These are phyloP conservation scores for Drosophila stalkeri DNA, from an alignment of 2,888 invertebrate species.

Conservation along the genomic window DNA sequence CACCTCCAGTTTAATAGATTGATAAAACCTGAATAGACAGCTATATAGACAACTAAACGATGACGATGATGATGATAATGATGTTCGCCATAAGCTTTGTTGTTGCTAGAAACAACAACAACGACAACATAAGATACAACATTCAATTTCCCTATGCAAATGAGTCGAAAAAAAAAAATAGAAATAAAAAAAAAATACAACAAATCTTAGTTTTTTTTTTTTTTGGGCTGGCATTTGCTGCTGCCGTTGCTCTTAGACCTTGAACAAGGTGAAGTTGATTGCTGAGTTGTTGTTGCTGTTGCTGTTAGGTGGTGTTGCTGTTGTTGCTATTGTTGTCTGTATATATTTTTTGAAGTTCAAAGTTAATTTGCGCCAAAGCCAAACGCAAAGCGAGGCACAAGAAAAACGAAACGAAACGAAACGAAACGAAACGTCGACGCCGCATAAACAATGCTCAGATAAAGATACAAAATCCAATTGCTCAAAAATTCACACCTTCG, in stretches of 20 bases:
- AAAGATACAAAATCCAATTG: conserved; percentile 70
- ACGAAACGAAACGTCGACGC: conserved; percentile 30
- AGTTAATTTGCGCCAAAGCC: conserved; percentile 68
- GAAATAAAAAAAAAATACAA: conserved; percentile 17
- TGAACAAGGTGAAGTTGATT: conserved; percentile 80
- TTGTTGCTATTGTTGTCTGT: conserved; percentile 23
- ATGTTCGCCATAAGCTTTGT: not conserved
- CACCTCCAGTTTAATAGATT: conserved; percentile 12
- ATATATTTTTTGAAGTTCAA: conserved; percentile 70
- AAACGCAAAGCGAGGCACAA: conserved; percentile 29
- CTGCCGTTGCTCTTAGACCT: conserved; percentile 75
- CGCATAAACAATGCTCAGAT: conserved; percentile 73
- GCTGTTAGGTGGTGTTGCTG: conserved; percentile 21
- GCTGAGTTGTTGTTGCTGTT: conserved; percentile 52
- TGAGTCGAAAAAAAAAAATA: conserved; percentile 40
- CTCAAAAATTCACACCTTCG: conserved; percentile 72
- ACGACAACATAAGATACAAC: conserved; percentile 47
- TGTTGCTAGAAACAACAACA: conserved; percentile 27
- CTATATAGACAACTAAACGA: conserved; percentile 1
- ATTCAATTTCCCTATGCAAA: conserved; percentile 79
- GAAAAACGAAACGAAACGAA: conserved; percentile 46
- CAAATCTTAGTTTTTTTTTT: conserved; percentile 32
- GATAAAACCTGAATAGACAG: conserved; percentile 26
- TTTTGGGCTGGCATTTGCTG: conserved; percentile 50
- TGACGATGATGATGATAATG: conserved; percentile 4